Percentiles rank a stretch among this genome's conserved stretches.
Evolutionary conservation across 1,140 invertebrate species (phyloP).

Genomic region (Aphis gossypii): DNA sequence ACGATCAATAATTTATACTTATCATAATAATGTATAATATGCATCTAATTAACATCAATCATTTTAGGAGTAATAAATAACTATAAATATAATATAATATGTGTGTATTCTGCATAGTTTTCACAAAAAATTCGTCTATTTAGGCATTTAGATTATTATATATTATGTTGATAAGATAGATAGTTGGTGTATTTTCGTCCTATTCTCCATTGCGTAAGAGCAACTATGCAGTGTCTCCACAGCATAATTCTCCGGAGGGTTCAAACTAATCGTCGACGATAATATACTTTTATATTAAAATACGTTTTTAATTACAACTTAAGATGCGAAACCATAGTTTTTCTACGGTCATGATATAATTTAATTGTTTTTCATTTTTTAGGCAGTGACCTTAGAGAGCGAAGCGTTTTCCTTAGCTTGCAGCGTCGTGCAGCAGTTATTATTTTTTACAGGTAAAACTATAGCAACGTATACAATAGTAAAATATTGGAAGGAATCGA

Average conservation of each 20-base stretch:
- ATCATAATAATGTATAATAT: neutral
- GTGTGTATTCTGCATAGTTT: neutral
- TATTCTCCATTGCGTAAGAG: neutral
- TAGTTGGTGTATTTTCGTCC: neutral
- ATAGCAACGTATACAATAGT: neutral
- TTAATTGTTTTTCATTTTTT: slow-evolving; percentile 15
- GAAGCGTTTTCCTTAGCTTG: neutral
- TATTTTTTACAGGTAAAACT: neutral
- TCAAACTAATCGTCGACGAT: neutral
- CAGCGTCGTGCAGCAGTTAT: neutral
- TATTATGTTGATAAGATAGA: no score
- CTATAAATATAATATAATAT: no score
- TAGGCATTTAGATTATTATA: no score
- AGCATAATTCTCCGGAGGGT: neutral
- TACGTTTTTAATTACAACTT: neutral
- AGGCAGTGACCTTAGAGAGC: neutral
- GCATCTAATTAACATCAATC: no score
- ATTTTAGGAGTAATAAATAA: no score
- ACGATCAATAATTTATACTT: neutral
- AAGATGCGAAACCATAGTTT: neutral
- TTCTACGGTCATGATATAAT: neutral
- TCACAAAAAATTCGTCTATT: neutral
- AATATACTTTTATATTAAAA: neutral
- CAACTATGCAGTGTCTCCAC: neutral
- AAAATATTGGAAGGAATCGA: slow-evolving; percentile 1